A percentile compares a stretch with the other conserved stretches of the same genome.
Conservation (phyloP, 2,797 vertebrate genomes). For the Ispidina lecontei region DNA sequence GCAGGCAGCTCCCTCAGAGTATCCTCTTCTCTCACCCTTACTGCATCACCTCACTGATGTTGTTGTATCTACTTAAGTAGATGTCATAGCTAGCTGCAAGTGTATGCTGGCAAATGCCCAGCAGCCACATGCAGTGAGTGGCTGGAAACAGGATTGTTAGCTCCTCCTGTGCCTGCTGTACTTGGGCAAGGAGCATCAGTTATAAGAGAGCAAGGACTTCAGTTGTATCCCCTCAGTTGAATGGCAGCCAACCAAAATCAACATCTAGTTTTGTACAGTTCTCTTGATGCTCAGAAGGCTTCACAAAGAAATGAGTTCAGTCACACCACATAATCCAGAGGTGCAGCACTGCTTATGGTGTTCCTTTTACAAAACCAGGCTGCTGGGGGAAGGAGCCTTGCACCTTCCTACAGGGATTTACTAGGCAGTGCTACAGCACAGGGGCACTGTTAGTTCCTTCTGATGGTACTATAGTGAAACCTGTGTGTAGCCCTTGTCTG, state of each 20-base stretch:
- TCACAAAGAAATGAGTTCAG: background rate
- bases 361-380: background rate
- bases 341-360: background rate
- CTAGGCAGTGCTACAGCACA: background rate
- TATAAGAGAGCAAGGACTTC: background rate
- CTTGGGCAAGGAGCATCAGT: background rate
- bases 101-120: background rate
- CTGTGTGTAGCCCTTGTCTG: background rate
- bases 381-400: background rate
- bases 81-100: background rate
- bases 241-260: background rate
- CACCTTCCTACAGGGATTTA: background rate
- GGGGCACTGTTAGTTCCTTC: background rate
- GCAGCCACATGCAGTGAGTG: rapidly evolving
- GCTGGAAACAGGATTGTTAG: background rate
- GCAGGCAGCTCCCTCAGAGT: background rate
- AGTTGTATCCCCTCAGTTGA: background rate
- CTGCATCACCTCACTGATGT: background rate
- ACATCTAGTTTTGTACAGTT: background rate
- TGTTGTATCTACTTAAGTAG: background rate
- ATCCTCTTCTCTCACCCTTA: background rate
- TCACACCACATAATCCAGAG: background rate
- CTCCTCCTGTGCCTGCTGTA: background rate
- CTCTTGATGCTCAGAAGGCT: background rate
- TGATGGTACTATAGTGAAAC: background rate